phyloP scores from a whole-genome alignment of 2,113 vertebrate genomes.

The Silurus asotus region DNA sequence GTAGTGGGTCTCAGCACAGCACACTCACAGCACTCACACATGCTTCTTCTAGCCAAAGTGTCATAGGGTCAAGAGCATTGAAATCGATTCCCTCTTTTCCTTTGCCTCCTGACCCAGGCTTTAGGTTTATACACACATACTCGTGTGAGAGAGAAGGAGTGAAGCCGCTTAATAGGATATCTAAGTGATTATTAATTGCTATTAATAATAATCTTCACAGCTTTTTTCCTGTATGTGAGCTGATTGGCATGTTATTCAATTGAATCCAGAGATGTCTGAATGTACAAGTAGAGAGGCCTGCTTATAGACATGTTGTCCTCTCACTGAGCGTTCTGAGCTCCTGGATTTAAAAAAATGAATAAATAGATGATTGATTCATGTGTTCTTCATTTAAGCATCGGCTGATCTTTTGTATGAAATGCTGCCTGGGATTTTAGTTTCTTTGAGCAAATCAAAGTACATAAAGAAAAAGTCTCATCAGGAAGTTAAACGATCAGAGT shows the following conservation, averaged over 20 bases:
- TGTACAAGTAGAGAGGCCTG: not conserved
- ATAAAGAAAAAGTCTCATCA: slow-evolving; percentile 70
- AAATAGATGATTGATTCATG: slow-evolving; percentile 55
- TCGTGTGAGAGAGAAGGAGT: not conserved
- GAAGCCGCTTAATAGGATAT: slow-evolving; percentile 1
- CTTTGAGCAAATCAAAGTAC: slow-evolving; percentile 61
- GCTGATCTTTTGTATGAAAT: slow-evolving; percentile 56
- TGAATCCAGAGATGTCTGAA: not conserved
- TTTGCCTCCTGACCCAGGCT: slow-evolving; percentile 50
- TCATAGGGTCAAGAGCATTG: slow-evolving; percentile 71
- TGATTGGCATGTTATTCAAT: slow-evolving; percentile 12
- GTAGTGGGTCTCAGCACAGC: slow-evolving; percentile 15
- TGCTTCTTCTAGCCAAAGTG: slow-evolving; percentile 59
- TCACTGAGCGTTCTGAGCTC: not conserved
- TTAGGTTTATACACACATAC: not conserved
- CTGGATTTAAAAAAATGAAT: not conserved
- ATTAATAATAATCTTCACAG: slow-evolving; percentile 5
- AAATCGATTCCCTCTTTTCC: slow-evolving; percentile 69
- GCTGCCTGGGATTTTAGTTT: slow-evolving; percentile 59
- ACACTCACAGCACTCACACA: slow-evolving; percentile 65
- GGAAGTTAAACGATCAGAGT: slow-evolving; percentile 69
- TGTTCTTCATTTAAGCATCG: slow-evolving; percentile 67
- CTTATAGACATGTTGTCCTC: slow-evolving; percentile 15
- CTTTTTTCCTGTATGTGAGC: not conserved
- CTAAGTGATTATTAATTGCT: not conserved